These are phyloP conservation scores for Globicephala melas DNA, from an alignment of 2,113 vertebrate species.

Conservation along the genomic window DNA sequence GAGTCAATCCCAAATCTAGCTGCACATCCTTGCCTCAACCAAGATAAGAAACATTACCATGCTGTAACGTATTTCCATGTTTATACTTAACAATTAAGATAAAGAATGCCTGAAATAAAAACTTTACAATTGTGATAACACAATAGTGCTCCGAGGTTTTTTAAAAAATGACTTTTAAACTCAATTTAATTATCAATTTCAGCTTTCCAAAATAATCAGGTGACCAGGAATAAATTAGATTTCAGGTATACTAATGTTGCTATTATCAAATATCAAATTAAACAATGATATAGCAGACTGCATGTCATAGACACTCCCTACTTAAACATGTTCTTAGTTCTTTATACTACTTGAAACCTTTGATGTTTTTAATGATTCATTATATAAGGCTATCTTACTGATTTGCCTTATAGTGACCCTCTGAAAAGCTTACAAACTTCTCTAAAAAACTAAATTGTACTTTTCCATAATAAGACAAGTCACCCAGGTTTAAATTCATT, in stretches of 20 bases:
- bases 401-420: constrained; percentile 60
- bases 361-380: constrained; percentile 74
- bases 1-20: neutral
- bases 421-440: constrained; percentile 34
- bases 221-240: neutral
- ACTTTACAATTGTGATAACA: neutral
- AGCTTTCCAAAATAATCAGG: neutral
- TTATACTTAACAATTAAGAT: neutral
- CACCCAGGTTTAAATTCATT: neutral
- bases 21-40: neutral
- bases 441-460: constrained; percentile 28
- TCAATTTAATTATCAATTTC: neutral
- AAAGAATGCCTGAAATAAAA: neutral
- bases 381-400: constrained; percentile 62
- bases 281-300: constrained; percentile 50
- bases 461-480: neutral
- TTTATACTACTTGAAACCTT: constrained; percentile 65
- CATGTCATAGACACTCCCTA: neutral
- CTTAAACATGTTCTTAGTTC: constrained; percentile 54
- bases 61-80: neutral
- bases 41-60: neutral
- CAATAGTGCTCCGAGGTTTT: neutral
- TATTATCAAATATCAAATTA: constrained; percentile 61
- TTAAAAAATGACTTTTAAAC: neutral
- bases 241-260: constrained; percentile 48